Evolutionary conservation across 1,140 invertebrate species (phyloP), one percentile per base, ranked within the genome.

Genomic region (Bombus confusus): DNA sequence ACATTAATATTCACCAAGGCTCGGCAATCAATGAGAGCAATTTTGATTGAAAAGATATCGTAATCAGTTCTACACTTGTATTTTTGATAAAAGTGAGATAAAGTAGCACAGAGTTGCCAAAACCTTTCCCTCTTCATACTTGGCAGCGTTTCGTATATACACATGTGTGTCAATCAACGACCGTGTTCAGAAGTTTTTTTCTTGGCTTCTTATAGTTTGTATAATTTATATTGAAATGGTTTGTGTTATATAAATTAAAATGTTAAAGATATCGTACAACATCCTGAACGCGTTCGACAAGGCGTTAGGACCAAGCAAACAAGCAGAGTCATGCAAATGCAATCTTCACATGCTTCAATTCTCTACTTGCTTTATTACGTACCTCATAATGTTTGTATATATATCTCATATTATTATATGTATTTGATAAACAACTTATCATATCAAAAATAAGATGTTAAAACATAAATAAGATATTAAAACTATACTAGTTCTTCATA

Each of bases 281-380:
- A 66, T 83, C 37, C 62, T 52, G 43, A 83, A 83, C 34, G 39
- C 68, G 25, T 34, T 85, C 31, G 57, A 57, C 34, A 57, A 66
- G 62, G 64, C 47, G 39, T 86, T 73, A 59, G 10, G n/a, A 39
- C 5, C 66, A 91, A 85, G 74, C 28, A 74, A 64, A 75, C 74
- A 88, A 71, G 73, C 84, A 88, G 41, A 84, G 80, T 76, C 87
- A 88, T 85, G 83, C 87, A 83, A 76, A 88, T 28, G 64, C 64
- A 80, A 80, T 86, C 64, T 41, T 77, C 28, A 41, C 64, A 72
- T 86, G 74, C 47, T 22, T 72, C 47, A 80, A 31, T 68, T 41
- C 34, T 79, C 57, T 73, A 79, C 47, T 84, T 31, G 62, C n/a
- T 43, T 64, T n/a, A 62, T 79, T 79, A 79, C 66, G 69, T 84